Evolutionary conservation across 1,140 invertebrate species (phyloP).

Genomic region (Tetragnatha versicolor): DNA sequence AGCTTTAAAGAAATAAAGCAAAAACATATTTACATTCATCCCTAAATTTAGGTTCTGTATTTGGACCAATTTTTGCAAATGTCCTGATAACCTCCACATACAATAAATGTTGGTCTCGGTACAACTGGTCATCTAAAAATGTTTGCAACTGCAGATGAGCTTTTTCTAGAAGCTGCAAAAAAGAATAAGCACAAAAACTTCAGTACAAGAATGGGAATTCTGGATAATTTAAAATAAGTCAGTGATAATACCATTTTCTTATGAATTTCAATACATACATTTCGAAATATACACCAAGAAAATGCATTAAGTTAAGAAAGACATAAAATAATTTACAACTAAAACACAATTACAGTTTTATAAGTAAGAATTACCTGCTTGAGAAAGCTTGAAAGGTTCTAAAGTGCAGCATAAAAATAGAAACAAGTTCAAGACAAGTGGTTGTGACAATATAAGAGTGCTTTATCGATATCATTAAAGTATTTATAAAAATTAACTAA

Average conservation of each 20-base stretch:
- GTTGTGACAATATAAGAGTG: too few species aligned
- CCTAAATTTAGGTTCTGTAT: conserved; percentile 65
- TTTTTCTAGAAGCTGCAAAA: conserved; percentile 72
- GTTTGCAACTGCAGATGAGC: conserved; percentile 76
- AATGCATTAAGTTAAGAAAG: neutral
- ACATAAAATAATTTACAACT: neutral
- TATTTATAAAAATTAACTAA: too few species aligned
- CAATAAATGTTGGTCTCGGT: conserved; percentile 65
- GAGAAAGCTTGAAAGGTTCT: conserved; percentile 42
- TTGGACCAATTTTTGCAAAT: conserved; percentile 65
- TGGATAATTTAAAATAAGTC: too few species aligned
- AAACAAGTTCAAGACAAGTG: conserved; percentile 16
- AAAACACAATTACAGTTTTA: neutral
- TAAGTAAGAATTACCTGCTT: conserved; percentile 29
- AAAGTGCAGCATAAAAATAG: conserved; percentile 43
- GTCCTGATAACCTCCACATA: conserved; percentile 65
- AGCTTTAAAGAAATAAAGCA: neutral
- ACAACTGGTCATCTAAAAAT: conserved; percentile 69
- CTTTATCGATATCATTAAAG: too few species aligned
- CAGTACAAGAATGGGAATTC: too few species aligned
- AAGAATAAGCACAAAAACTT: conserved; percentile 5
- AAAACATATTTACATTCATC: conserved; percentile 66
- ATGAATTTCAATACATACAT: too few species aligned
- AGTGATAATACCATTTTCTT: too few species aligned
- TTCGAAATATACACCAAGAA: too few species aligned